Base-by-base conservation (phyloP, 2,888 invertebrate genomes). In the Xestia rhomboidea region DNA sequence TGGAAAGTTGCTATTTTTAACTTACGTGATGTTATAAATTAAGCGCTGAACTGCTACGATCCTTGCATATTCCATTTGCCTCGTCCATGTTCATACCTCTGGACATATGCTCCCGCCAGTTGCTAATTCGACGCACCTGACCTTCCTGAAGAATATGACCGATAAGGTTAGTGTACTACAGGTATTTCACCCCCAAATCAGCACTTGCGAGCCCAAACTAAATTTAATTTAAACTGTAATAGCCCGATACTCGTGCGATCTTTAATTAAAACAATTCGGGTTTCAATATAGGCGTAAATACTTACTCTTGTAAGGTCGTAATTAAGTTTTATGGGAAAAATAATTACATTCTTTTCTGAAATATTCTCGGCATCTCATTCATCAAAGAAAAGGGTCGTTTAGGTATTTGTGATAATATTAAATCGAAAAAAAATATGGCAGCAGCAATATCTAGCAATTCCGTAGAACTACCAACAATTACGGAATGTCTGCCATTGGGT, bases 191-290 rank as follows among this genome's bases (percentile, higher is more conserved):
- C 60, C 15, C 21, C 73, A 68, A 60, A 51, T 60, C 63, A 77
- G 38, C 60, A 60, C n/a, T 49, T 68, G 49, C 15, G 41, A 72
- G 38, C 10, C 18, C 63, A 44, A 85, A 85, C 71, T 74, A 78
- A 30, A 70, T 86, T 78, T 70, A 73, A 86, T 86, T 86, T 68
- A 57, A 85, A 62, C 34, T 46, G 66, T 60, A 73, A 82, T 57
- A 49, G 49, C 24, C 41, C 49, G 6, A 82, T 82, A 70, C 63
- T 38, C 24, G 27, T 44, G 38, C 54, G 73, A 57, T 63, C 44
- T 86, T 86, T 82, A 82, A 86, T 84, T 78, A 75, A 78, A 84
- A 86, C 51, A 46, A 60, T 77, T 78, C 24, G 21, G 27, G 67
- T 68, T 82, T 74, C 73, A 75, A 70, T 77, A 68, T 69, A 73